These are phyloP conservation scores for Podabrus alpinus DNA, from an alignment of 2,888 invertebrate genomes.

Conservation along the genomic window DNA sequence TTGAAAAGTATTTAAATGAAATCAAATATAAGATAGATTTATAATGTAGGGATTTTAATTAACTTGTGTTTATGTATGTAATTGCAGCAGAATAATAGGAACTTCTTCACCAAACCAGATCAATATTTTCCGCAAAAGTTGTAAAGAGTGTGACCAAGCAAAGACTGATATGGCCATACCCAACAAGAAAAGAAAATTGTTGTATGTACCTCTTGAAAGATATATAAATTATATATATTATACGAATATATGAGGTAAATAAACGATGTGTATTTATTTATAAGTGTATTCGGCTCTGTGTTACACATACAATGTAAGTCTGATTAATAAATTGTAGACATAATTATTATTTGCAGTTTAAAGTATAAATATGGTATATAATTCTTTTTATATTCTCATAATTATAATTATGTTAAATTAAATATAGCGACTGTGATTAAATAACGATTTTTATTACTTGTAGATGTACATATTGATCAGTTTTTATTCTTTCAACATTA, in stretches of 20 bases:
- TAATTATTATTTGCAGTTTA: slow-evolving; percentile 30
- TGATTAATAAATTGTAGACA: slow-evolving; percentile 30
- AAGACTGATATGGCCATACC: slow-evolving; percentile 30
- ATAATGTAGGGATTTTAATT: too few species aligned
- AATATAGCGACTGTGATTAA: slow-evolving; percentile 47
- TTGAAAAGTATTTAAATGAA: too few species aligned
- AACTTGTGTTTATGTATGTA: not conserved
- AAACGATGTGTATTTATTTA: slow-evolving; percentile 24
- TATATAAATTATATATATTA: slow-evolving; percentile 7
- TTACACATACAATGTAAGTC: slow-evolving; percentile 31
- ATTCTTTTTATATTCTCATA: slow-evolving; percentile 47
- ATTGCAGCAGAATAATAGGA: slow-evolving; percentile 19
- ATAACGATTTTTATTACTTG: slow-evolving; percentile 17
- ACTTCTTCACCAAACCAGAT: slow-evolving; percentile 21
- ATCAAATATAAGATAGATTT: too few species aligned
- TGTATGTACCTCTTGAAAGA: slow-evolving; percentile 11
- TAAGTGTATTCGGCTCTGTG: slow-evolving; percentile 29
- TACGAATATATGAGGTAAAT: slow-evolving; percentile 24
- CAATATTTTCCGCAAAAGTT: slow-evolving; percentile 23
- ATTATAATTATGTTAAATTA: slow-evolving; percentile 36
- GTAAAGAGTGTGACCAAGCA: slow-evolving; percentile 26
- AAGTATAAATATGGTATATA: slow-evolving; percentile 34
- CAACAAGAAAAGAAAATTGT: slow-evolving; percentile 19
- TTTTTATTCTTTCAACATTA: not conserved
- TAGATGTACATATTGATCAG: not conserved